phyloP scores from a whole-genome alignment of 2,888 invertebrate species.

The Stenodera caucasica region DNA sequence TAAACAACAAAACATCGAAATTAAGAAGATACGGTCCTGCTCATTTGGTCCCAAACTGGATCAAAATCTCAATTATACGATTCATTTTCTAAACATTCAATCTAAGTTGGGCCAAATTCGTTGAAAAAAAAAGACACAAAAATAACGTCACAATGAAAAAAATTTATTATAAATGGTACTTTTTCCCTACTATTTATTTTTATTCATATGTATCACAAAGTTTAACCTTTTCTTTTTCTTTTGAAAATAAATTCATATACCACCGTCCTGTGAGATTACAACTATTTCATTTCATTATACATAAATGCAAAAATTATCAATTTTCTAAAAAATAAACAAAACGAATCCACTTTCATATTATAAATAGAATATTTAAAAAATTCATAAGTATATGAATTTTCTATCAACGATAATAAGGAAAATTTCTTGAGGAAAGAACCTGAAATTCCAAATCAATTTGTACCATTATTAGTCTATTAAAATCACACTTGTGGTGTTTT shows the following conservation, averaged over 20 bases:
- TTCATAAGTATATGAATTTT: background rate
- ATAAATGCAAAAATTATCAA: background rate
- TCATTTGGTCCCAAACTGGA: background rate
- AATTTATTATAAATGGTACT: too few species aligned
- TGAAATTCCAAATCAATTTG: background rate
- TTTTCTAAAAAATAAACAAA: background rate
- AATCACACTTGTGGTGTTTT: conserved; percentile 22
- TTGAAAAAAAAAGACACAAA: background rate
- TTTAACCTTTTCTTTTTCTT: background rate
- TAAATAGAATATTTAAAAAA: background rate
- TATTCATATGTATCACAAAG: conserved; percentile 3
- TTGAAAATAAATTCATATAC: background rate
- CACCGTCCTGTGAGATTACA: background rate
- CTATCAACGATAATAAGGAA: background rate
- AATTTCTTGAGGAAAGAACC: background rate
- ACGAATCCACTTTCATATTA: background rate
- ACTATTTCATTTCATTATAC: background rate
- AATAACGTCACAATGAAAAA: too few species aligned
- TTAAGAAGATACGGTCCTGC: background rate
- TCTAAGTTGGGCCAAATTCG: too few species aligned
- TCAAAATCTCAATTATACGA: background rate
- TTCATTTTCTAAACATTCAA: too few species aligned
- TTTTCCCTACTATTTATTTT: background rate
- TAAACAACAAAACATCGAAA: background rate
- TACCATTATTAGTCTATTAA: background rate